Conservation (phyloP, 2,888 invertebrate genomes). For the Oasisia sp. region DNA sequence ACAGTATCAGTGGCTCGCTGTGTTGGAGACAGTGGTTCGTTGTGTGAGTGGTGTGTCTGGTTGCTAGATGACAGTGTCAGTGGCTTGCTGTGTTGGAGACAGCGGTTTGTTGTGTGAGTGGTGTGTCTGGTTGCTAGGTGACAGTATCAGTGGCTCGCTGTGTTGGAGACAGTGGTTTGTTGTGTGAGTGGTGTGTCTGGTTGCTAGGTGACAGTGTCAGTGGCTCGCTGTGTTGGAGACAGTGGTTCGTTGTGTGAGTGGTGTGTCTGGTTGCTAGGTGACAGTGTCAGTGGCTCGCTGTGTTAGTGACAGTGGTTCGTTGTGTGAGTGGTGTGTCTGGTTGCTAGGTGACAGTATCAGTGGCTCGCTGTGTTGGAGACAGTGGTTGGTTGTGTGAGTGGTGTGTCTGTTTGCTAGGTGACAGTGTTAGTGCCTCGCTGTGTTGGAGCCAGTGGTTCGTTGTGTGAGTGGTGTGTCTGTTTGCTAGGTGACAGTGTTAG, state of each 20-base stretch:
- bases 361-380: too few species aligned
- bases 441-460: not conserved
- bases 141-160: slow-evolving; percentile 27
- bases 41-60: not conserved
- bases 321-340: not conserved
- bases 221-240: too few species aligned
- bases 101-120: not conserved
- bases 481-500: slow-evolving; percentile 43
- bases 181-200: not conserved
- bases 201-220: slow-evolving; percentile 43
- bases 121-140: slow-evolving; percentile 41
- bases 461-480: not conserved
- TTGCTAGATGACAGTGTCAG: slow-evolving; percentile 43
- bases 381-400: not conserved
- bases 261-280: slow-evolving; percentile 41
- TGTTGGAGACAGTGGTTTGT: not conserved
- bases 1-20: slow-evolving; percentile 27
- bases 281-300: slow-evolving; percentile 27
- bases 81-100: too few species aligned
- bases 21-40: not conserved
- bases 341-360: slow-evolving; percentile 43
- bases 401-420: slow-evolving; percentile 41
- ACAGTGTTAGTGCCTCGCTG: slow-evolving; percentile 27
- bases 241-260: not conserved
- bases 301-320: not conserved